Percentiles rank a stretch among this genome's conserved stretches.
phyloP scores from a whole-genome alignment of 2,888 invertebrate species.

The Eupelmus urozonus region DNA sequence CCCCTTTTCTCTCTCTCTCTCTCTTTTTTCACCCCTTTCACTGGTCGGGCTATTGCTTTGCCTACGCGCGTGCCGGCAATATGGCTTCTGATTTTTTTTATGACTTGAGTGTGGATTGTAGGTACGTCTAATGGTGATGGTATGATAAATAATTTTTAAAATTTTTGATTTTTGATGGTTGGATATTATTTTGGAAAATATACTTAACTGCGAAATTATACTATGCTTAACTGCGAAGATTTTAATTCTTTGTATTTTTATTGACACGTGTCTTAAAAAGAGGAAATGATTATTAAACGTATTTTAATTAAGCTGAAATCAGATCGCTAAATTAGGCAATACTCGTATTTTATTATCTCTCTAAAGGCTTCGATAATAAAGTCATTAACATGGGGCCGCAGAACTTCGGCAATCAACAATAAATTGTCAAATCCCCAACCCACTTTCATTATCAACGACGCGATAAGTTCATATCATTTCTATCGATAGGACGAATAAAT shows the following conservation, averaged over 20 bases:
- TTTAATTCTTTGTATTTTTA: no score
- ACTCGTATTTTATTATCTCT: background rate
- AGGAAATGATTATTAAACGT: no score
- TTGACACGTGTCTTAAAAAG: no score
- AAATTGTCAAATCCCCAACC: conserved; percentile 19
- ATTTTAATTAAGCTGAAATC: no score
- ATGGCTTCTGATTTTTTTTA: conserved; percentile 14
- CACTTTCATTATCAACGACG: conserved; percentile 13
- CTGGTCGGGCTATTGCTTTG: background rate
- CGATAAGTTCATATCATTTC: conserved; percentile 22
- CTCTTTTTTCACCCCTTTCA: conserved; percentile 42
- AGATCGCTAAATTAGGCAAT: no score
- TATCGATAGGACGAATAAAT: background rate
- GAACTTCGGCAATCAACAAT: background rate
- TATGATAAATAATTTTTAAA: no score
- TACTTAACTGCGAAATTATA: no score
- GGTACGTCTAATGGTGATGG: background rate
- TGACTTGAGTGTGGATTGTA: background rate
- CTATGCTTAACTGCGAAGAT: no score
- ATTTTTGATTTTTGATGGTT: no score
- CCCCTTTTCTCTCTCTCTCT: conserved; percentile 42
- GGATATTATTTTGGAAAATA: no score
- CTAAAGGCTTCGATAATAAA: conserved; percentile 10
- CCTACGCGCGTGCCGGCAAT: conserved; percentile 21
- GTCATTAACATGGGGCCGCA: conserved; percentile 3